Percentiles rank a stretch among this genome's conserved stretches.
These are phyloP conservation scores for Drosophila seguyi DNA, from an alignment of 1,140 invertebrate genomes.

Conservation along the genomic window DNA sequence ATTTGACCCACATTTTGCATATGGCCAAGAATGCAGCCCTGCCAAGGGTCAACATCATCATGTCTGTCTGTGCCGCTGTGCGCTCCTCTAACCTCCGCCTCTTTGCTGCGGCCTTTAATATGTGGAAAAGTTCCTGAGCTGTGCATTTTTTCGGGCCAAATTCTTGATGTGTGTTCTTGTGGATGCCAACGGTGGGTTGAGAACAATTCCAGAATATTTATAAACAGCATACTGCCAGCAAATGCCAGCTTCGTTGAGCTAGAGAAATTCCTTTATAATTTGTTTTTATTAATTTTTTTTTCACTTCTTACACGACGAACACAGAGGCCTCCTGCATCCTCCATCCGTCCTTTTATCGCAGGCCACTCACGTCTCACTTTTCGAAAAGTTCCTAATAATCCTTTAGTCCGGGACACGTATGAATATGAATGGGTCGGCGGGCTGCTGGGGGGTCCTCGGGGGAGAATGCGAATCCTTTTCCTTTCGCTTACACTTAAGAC, in stretches of 20 bases:
- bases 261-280: conserved; percentile 46
- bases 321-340: background rate
- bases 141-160: conserved; percentile 23
- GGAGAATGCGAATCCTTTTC: conserved; percentile 35
- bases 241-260: conserved; percentile 20
- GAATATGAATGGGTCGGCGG: conserved; percentile 37
- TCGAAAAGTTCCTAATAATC: conserved; percentile 46
- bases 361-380: conserved; percentile 46
- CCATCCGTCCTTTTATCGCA: background rate
- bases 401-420: conserved; percentile 48
- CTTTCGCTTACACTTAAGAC: conserved; percentile 62
- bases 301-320: background rate
- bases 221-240: conserved; percentile 26
- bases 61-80: conserved; percentile 5
- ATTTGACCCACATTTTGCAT: conserved; percentile 56
- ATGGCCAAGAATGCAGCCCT: conserved; percentile 49
- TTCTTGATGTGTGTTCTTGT: conserved; percentile 22
- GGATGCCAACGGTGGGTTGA: conserved; percentile 9
- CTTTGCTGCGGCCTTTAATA: conserved; percentile 38
- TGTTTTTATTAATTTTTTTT: conserved; percentile 48
- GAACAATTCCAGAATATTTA: conserved; percentile 49
- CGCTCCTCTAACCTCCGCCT: background rate
- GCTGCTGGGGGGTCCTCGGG: conserved; percentile 6
- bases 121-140: conserved; percentile 32
- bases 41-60: conserved; percentile 42